Evolutionary conservation across 1,140 invertebrate genomes (phyloP).

Genomic region (Trigoniulus corallinus): DNA sequence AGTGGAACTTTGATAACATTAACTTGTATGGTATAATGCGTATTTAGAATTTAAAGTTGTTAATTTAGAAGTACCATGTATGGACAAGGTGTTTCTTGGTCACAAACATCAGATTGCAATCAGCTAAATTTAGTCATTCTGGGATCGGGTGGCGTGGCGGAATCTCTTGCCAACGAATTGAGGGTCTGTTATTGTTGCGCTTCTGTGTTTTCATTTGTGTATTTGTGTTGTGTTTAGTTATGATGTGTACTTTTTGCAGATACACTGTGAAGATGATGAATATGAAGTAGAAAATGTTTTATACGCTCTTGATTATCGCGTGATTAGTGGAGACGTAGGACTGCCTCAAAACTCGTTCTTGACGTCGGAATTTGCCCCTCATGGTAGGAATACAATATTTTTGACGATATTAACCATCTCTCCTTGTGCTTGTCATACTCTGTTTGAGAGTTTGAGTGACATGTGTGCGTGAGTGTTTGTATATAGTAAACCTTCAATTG

Average conservation of each 20-base stretch:
- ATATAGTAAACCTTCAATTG: too few relatives aligned
- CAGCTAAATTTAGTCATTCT: conserved; percentile 53
- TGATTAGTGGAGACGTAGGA: conserved; percentile 69
- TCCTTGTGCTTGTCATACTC: too few relatives aligned
- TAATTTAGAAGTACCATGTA: conserved; percentile 43
- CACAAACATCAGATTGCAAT: conserved; percentile 45
- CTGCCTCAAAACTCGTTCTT: conserved; percentile 56
- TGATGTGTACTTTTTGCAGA: conserved; percentile 23
- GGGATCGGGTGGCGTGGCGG: conserved; percentile 54
- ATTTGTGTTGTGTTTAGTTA: not conserved
- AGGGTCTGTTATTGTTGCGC: conserved; percentile 28
- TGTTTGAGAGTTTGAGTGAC: too few relatives aligned
- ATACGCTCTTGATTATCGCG: conserved; percentile 65
- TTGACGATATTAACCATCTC: too few relatives aligned
- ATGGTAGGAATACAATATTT: conserved; percentile 39
- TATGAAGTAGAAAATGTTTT: conserved; percentile 66
- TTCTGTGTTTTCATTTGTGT: not conserved
- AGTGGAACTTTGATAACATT: not conserved
- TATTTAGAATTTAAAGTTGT: not conserved
- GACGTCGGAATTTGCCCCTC: conserved; percentile 55
- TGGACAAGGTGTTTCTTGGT: conserved; percentile 46
- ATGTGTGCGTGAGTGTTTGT: too few relatives aligned
- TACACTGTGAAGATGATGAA: conserved; percentile 58
- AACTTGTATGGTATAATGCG: not conserved
- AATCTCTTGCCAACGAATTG: conserved; percentile 60